Evolutionary conservation across 2,888 invertebrate species (phyloP).

Genomic region (Dicycla oo): DNA sequence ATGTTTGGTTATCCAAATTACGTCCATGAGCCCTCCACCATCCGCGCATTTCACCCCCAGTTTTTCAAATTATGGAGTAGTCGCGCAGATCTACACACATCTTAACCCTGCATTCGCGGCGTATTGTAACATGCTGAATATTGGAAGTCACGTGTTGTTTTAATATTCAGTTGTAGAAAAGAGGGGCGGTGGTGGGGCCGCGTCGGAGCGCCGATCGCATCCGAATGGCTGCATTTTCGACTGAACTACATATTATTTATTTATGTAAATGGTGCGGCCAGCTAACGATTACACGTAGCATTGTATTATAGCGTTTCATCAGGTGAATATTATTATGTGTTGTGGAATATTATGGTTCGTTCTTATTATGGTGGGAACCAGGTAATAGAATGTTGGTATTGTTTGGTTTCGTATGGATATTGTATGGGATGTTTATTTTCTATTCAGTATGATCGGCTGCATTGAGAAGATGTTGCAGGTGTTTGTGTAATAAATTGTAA

Average conservation of each 20-base stretch:
- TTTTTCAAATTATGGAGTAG: background rate
- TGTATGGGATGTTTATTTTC: background rate
- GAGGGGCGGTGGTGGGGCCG: conserved; percentile 56
- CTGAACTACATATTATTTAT: conserved; percentile 62
- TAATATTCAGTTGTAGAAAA: conserved; percentile 70
- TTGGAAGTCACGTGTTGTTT: conserved; percentile 70
- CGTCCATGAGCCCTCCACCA: background rate
- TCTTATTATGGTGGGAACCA: no score
- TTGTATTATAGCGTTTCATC: conserved; percentile 49
- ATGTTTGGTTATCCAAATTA: background rate
- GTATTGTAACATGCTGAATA: conserved; percentile 69
- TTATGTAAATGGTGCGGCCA: conserved; percentile 57
- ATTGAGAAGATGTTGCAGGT: background rate
- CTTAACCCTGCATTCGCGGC: conserved; percentile 53
- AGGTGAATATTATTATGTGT: conserved; percentile 49
- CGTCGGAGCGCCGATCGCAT: conserved; percentile 57
- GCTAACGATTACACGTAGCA: conserved; percentile 54
- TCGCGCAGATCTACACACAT: conserved; percentile 32
- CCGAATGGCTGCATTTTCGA: conserved; percentile 61
- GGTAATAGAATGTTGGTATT: background rate
- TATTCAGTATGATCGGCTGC: background rate
- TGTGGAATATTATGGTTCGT: conserved; percentile 7
- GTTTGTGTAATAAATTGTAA: background rate
- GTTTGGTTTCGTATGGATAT: background rate
- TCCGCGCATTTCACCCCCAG: background rate